Conservation (phyloP, 2,797 vertebrate genomes). For the Numenius phaeopus region DNA sequence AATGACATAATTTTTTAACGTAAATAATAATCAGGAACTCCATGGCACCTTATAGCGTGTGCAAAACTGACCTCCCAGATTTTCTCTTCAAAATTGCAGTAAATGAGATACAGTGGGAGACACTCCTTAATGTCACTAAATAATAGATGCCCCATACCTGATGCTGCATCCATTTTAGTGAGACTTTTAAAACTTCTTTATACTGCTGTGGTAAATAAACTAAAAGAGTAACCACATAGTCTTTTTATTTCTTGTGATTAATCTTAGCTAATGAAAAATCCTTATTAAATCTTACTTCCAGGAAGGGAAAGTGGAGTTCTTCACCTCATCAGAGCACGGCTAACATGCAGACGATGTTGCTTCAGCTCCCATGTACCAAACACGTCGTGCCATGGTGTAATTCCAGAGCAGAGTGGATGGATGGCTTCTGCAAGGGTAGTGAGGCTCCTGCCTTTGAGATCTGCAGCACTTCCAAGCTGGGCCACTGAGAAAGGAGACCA, state of each 20-base stretch:
- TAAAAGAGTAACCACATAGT: background rate
- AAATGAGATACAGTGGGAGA: background rate
- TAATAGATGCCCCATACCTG: background rate
- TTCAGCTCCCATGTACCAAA: background rate
- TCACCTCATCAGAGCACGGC: background rate
- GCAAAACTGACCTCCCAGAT: background rate
- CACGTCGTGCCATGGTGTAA: accelerated
- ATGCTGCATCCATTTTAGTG: background rate
- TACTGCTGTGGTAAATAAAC: background rate
- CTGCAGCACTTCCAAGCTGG: background rate
- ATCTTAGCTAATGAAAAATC: background rate
- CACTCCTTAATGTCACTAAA: background rate
- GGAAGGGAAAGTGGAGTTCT: background rate
- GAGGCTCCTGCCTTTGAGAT: background rate
- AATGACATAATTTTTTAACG: background rate
- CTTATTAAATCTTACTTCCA: background rate
- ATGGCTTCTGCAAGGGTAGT: background rate
- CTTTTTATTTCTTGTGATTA: background rate
- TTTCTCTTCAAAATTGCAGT: background rate
- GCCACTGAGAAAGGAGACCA: background rate
- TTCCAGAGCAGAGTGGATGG: background rate
- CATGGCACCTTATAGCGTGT: background rate
- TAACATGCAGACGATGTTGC: background rate
- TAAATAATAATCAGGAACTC: background rate
- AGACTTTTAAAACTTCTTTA: background rate